phyloP scores from a whole-genome alignment of 2,888 invertebrate genomes.

The Lasius fuliginosus region DNA sequence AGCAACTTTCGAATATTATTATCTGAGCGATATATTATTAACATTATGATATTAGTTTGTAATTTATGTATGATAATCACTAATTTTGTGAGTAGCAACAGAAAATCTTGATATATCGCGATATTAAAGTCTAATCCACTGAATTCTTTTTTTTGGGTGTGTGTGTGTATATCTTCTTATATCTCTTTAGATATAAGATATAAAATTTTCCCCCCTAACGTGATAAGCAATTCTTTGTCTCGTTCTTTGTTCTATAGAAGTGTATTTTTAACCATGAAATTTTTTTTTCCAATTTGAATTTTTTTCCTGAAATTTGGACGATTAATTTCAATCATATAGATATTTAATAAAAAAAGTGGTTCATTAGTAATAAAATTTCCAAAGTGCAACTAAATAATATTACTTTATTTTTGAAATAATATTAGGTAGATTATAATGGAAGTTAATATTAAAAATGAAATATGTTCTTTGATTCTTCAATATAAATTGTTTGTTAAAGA shows the following conservation, averaged over 20 bases:
- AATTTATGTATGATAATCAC: neutral
- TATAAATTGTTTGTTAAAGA: neutral
- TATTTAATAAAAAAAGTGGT: neutral
- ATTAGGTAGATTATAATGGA: neutral
- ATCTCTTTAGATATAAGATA: neutral
- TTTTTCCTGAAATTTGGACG: neutral
- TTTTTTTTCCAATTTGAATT: neutral
- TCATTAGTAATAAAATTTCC: neutral
- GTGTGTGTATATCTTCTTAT: neutral
- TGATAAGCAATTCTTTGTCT: neutral
- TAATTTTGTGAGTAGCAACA: neutral
- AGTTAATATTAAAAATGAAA: constrained; percentile 11
- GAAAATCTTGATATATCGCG: neutral
- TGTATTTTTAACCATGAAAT: neutral
- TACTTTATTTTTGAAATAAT: neutral
- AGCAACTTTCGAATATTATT: neutral
- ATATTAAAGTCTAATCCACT: neutral
- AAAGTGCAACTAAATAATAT: neutral
- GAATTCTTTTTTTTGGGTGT: neutral
- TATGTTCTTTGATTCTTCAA: neutral
- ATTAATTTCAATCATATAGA: neutral
- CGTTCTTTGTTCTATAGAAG: neutral
- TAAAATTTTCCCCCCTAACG: neutral
- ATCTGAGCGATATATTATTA: neutral
- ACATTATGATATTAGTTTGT: neutral